phyloP scores from a whole-genome alignment of 2,888 invertebrate genomes.

The Cataglyphis livida region DNA sequence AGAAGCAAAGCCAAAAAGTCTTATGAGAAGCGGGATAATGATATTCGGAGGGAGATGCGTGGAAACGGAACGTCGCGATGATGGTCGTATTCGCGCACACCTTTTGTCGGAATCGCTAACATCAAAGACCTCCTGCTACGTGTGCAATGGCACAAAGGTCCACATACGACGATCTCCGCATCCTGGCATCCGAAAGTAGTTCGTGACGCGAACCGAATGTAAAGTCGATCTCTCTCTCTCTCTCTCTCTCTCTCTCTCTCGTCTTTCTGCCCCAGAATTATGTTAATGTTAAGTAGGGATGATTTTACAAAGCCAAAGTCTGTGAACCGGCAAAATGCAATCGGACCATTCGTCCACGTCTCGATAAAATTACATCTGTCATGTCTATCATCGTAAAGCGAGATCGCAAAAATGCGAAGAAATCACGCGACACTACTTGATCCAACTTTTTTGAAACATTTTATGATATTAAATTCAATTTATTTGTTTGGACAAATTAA shows the following conservation, averaged over 20 bases:
- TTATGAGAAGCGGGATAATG: constrained; percentile 28
- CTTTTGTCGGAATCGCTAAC: constrained; percentile 25
- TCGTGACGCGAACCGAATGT: constrained; percentile 15
- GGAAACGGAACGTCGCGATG: constrained; percentile 17
- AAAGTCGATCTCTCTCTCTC: constrained; percentile 21
- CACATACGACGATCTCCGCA: constrained; percentile 31
- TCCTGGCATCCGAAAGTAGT: constrained; percentile 32
- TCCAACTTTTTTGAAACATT: not conserved
- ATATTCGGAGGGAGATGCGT: constrained; percentile 28
- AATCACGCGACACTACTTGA: not conserved
- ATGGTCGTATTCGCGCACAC: constrained; percentile 6
- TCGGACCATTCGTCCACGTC: not conserved
- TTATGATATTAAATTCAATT: not conserved
- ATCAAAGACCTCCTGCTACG: constrained; percentile 39
- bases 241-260: not conserved
- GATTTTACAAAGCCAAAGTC: constrained; percentile 23
- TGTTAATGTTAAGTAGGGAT: constrained; percentile 39
- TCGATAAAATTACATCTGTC: constrained; percentile 19
- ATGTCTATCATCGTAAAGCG: not conserved
- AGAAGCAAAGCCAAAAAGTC: constrained; percentile 18
- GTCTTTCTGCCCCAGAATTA: constrained; percentile 11
- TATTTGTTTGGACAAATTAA: not conserved
- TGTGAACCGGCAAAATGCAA: not conserved
- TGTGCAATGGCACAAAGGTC: constrained; percentile 30
- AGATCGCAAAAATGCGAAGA: not conserved